phyloP scores from a whole-genome alignment of 2,113 vertebrate species.

The Bubo scandiacus region DNA sequence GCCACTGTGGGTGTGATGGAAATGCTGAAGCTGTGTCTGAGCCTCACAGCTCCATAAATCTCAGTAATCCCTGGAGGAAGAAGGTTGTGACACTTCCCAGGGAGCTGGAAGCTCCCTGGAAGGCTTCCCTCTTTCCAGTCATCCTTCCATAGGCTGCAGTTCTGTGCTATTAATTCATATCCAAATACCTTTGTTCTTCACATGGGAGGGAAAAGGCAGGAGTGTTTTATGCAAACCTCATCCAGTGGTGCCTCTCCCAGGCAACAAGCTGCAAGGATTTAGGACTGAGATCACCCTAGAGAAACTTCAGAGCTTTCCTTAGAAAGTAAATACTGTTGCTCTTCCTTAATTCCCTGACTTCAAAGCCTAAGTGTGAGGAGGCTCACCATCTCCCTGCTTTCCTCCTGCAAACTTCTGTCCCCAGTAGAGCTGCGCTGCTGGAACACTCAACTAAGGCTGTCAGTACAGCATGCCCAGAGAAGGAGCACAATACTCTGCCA shows the following conservation, averaged over 20 bases:
- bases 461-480: neutral
- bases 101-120: neutral
- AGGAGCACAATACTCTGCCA: neutral
- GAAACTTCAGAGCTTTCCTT: neutral
- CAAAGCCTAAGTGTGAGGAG: neutral
- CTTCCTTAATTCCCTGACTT: neutral
- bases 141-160: neutral
- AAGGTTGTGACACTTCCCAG: neutral
- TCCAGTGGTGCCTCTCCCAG: neutral
- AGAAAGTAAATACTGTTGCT: neutral
- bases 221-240: neutral
- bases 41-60: neutral
- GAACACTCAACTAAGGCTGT: neutral
- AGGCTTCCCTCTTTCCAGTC: neutral
- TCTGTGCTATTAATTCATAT: neutral
- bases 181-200: neutral
- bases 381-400: neutral
- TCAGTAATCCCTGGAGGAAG: neutral
- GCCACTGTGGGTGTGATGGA: neutral
- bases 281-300: neutral
- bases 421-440: neutral
- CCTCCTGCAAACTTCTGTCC: neutral
- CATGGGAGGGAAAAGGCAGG: neutral
- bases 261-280: neutral
- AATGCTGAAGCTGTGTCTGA: neutral